Conservation (phyloP, 2,113 vertebrate genomes). For the Tichodroma muraria region DNA sequence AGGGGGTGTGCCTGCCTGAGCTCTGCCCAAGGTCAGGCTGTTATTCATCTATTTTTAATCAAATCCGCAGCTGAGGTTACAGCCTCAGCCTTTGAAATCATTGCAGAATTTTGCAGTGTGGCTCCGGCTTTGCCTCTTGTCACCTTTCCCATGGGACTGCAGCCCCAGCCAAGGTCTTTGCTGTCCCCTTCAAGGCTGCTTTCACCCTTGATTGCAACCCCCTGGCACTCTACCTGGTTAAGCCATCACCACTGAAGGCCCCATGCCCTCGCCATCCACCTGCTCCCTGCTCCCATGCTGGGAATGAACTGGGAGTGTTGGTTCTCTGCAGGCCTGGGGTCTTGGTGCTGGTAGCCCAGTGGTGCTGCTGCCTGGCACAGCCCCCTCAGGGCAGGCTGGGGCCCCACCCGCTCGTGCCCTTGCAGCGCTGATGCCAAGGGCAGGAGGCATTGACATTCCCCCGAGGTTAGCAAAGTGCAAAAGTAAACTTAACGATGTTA, state of each 20-base stretch:
- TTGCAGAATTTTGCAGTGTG: accelerated
- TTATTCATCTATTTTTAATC: neutral
- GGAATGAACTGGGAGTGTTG: accelerated
- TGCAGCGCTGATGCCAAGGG: neutral
- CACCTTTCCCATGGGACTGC: neutral
- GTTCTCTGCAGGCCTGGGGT: neutral
- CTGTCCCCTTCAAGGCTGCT: neutral
- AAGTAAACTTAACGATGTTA: neutral
- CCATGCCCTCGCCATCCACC: accelerated
- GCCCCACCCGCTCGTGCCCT: neutral
- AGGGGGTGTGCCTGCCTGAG: neutral
- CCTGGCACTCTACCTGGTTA: accelerated
- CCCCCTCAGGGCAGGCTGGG: neutral
- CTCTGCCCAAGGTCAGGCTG: neutral
- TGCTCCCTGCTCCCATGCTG: accelerated
- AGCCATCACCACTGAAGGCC: neutral
- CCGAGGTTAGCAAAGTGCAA: accelerated
- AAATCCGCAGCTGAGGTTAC: neutral
- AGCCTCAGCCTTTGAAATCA: neutral
- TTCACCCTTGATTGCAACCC: accelerated
- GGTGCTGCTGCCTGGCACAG: neutral
- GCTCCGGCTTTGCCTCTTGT: neutral
- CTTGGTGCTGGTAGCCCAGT: accelerated
- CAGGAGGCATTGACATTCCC: neutral
- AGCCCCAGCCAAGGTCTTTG: neutral